Conservation (phyloP, 2,888 invertebrate species). For the Coenonympha glycerion region DNA sequence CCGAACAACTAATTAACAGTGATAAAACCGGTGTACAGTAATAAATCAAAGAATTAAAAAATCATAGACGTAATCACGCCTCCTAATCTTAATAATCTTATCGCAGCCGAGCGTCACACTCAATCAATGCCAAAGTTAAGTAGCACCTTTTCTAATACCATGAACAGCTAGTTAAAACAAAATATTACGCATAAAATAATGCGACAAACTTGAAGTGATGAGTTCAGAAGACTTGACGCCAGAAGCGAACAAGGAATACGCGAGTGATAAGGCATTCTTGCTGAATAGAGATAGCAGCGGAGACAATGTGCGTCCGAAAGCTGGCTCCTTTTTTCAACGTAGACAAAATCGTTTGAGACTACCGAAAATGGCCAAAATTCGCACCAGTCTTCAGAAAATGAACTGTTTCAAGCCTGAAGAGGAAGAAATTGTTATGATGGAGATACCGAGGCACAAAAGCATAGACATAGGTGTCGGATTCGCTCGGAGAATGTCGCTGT, state of each 20-base stretch:
- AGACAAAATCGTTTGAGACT: constrained; percentile 41
- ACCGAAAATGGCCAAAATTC: constrained; percentile 45
- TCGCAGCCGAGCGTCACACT: constrained; percentile 58
- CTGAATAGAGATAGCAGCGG: constrained; percentile 1
- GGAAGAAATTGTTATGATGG: constrained; percentile 48
- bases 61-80: constrained; percentile 50
- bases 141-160: constrained; percentile 46
- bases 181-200: constrained; percentile 41
- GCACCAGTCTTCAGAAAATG: constrained; percentile 46
- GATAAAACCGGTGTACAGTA: neutral
- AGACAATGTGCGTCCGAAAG: neutral
- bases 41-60: constrained; percentile 21
- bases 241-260: constrained; percentile 39
- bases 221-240: constrained; percentile 49
- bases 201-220: constrained; percentile 48
- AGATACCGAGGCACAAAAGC: constrained; percentile 57
- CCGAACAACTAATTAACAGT: neutral
- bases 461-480: constrained; percentile 63
- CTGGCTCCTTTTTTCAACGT: constrained; percentile 38
- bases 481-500: constrained; percentile 59
- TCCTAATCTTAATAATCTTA: constrained; percentile 58
- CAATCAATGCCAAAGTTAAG: constrained; percentile 69
- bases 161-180: constrained; percentile 32
- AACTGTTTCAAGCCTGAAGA: constrained; percentile 49
- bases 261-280: constrained; percentile 23